phyloP scores from a whole-genome alignment of 2,888 invertebrate species.

The Nomada fucata region DNA sequence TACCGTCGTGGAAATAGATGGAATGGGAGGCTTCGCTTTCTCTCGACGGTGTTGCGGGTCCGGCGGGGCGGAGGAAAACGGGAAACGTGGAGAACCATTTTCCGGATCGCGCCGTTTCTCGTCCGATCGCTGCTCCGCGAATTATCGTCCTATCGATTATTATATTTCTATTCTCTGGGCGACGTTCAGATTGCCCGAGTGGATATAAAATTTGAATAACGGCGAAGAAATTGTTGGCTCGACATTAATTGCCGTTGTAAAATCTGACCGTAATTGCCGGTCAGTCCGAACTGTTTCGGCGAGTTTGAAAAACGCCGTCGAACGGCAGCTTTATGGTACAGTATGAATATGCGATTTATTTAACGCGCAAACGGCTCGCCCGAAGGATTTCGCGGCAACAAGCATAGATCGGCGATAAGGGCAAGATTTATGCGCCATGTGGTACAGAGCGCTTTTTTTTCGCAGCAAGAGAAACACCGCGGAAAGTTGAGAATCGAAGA shows the following conservation, averaged over 20 bases:
- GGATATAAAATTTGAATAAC: background rate
- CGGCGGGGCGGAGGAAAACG: conserved; percentile 15
- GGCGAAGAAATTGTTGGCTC: background rate
- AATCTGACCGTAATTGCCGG: conserved; percentile 19
- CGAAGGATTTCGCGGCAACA: conserved; percentile 23
- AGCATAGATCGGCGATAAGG: conserved; percentile 30
- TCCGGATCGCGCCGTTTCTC: conserved; percentile 1
- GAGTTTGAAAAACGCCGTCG: conserved; percentile 14
- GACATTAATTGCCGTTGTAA: conserved; percentile 6
- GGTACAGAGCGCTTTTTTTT: conserved; percentile 23
- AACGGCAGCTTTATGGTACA: conserved; percentile 22
- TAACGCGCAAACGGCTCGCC: conserved; percentile 22
- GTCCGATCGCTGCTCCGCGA: background rate
- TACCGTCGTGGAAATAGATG: conserved; percentile 24
- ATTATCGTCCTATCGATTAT: background rate
- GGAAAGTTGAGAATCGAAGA: conserved; percentile 42
- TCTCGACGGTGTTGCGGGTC: background rate
- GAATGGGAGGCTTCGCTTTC: conserved; percentile 42
- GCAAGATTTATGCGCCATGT: conserved; percentile 40
- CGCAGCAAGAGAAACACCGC: background rate
- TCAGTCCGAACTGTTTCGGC: background rate
- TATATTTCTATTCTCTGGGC: background rate
- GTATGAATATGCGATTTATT: conserved; percentile 29
- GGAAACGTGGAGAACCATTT: conserved; percentile 6
- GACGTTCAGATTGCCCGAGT: too few relatives aligned